A percentile compares a stretch with the other conserved stretches of the same genome.
phyloP scores from a whole-genome alignment of 2,888 invertebrate genomes.

The Ormyrus thymus region DNA sequence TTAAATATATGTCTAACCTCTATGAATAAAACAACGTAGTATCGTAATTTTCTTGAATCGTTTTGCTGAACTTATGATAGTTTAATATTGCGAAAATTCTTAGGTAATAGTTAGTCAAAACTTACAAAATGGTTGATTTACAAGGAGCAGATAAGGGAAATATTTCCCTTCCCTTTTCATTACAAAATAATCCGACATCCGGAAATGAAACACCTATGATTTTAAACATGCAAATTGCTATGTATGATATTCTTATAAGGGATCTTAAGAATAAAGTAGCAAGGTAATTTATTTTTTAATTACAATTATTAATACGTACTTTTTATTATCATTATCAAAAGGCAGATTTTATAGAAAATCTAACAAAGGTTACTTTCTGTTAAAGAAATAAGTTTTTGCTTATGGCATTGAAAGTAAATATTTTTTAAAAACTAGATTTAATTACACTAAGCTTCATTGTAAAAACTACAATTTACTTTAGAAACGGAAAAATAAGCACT shows the following conservation, averaged over 20 bases:
- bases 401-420: too few species aligned
- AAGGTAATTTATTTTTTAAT: conserved; percentile 59
- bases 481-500: too few species aligned
- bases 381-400: too few species aligned
- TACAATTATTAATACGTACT: not conserved
- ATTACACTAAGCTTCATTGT: too few species aligned
- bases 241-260: conserved; percentile 63
- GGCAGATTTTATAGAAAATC: not conserved
- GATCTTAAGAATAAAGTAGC: conserved; percentile 61
- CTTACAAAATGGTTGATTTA: conserved; percentile 52
- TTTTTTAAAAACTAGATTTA: too few species aligned
- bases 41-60: too few species aligned
- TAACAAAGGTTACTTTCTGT: too few species aligned
- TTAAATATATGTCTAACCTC: too few species aligned
- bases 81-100: too few species aligned
- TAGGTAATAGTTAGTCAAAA: not conserved
- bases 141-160: conserved; percentile 48
- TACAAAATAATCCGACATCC: conserved; percentile 6
- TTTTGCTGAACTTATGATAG: too few species aligned
- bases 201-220: conserved; percentile 57
- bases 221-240: conserved; percentile 65
- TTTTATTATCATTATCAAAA: not conserved
- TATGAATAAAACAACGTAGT: too few species aligned
- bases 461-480: too few species aligned
- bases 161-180: conserved; percentile 56